Evolutionary conservation across 2,888 invertebrate species (phyloP).

Genomic region (Loripinus fragilis): DNA sequence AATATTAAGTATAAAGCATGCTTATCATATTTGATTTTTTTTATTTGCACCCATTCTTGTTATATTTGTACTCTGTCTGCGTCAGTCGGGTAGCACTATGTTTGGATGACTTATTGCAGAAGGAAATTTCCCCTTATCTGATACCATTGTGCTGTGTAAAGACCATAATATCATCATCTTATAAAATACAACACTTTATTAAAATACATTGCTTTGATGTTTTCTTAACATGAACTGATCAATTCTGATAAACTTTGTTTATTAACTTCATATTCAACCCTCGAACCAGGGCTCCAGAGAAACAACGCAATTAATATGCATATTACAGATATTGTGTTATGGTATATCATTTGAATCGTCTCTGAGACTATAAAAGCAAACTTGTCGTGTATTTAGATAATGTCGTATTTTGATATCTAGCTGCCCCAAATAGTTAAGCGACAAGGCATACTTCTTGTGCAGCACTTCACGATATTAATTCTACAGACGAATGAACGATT

Average conservation of each 20-base stretch:
- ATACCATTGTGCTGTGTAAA: not conserved
- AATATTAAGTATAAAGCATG: too few relatives aligned
- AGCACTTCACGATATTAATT: conserved; percentile 17
- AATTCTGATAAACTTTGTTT: conserved; percentile 56
- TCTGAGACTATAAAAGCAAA: too few relatives aligned
- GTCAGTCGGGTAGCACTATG: not conserved
- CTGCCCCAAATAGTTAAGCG: too few relatives aligned
- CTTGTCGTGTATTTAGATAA: too few relatives aligned
- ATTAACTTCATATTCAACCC: conserved; percentile 27
- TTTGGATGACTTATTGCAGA: not conserved
- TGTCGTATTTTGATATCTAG: too few relatives aligned
- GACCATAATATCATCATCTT: conserved; percentile 7
- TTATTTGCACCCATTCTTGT: too few relatives aligned
- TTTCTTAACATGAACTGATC: conserved; percentile 39
- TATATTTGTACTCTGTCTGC: too few relatives aligned
- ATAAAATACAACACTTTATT: conserved; percentile 34
- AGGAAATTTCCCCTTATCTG: conserved; percentile 2
- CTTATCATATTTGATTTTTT: too few relatives aligned
- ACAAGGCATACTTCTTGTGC: too few relatives aligned
- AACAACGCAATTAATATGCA: too few relatives aligned
- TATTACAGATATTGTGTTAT: too few relatives aligned
- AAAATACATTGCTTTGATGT: conserved; percentile 53
- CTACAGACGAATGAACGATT: conserved; percentile 41
- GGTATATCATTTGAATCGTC: too few relatives aligned
- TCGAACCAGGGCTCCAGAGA: not conserved